Evolutionary conservation across 2,888 invertebrate species (phyloP).

Genomic region (Luperina testacea): DNA sequence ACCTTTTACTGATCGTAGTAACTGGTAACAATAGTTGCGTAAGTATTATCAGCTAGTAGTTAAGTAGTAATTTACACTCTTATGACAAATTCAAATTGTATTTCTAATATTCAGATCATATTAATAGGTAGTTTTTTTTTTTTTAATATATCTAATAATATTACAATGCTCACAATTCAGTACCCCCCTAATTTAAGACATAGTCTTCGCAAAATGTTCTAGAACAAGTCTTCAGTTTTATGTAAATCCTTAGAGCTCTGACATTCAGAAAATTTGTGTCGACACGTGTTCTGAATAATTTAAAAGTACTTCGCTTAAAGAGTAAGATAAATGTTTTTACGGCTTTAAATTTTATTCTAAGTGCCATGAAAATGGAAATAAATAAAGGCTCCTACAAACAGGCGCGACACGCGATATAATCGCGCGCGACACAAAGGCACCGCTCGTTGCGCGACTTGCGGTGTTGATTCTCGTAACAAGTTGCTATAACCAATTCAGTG

Average conservation of each 20-base stretch:
- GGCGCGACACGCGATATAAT: too few species aligned
- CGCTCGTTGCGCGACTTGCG: too few species aligned
- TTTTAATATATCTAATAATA: not conserved
- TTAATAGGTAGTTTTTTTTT: too few species aligned
- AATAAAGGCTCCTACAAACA: too few species aligned
- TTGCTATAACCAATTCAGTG: not conserved
- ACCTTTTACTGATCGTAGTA: too few species aligned
- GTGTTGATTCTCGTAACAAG: not conserved
- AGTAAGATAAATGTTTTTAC: conserved; percentile 16
- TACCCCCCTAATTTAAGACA: not conserved
- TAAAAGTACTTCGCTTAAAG: conserved; percentile 25
- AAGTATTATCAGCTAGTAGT: too few species aligned
- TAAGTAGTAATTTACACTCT: too few species aligned
- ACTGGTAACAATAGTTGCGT: too few species aligned
- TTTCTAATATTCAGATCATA: not conserved
- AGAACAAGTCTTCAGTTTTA: conserved; percentile 43
- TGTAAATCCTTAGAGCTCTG: conserved; percentile 49
- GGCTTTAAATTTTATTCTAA: not conserved
- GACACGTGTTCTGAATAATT: conserved; percentile 55
- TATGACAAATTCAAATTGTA: not conserved
- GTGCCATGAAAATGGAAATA: not conserved
- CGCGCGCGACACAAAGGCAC: too few species aligned
- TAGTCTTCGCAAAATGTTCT: conserved; percentile 28
- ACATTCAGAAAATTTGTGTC: conserved; percentile 50
- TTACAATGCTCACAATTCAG: not conserved